These are phyloP conservation scores for Chironomus tentans DNA, from an alignment of 2,888 invertebrate species.

Conservation along the genomic window DNA sequence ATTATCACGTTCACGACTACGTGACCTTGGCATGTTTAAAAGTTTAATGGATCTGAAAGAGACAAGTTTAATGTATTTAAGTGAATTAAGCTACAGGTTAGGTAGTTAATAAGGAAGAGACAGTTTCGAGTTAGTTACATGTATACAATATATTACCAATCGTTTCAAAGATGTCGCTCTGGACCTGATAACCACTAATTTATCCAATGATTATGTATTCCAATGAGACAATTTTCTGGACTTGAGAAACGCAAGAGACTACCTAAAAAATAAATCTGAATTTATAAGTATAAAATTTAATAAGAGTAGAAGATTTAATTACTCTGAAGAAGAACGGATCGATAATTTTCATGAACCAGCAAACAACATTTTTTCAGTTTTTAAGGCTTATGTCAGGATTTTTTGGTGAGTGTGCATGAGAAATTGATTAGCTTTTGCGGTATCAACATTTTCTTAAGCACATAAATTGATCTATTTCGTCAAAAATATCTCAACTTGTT, in stretches of 20 bases:
- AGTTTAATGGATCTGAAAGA: neutral
- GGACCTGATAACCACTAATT: too few relatives aligned
- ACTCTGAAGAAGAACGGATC: slow-evolving; percentile 24
- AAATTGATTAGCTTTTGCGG: slow-evolving; percentile 9
- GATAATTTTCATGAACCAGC: slow-evolving; percentile 16
- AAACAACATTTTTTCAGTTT: neutral
- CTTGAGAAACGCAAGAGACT: neutral
- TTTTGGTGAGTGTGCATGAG: slow-evolving; percentile 13
- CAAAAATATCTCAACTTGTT: neutral
- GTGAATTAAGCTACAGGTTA: too few relatives aligned
- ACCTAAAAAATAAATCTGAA: slow-evolving; percentile 23
- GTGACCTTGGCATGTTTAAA: slow-evolving; percentile 5
- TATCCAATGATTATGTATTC: too few relatives aligned
- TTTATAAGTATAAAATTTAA: slow-evolving; percentile 5
- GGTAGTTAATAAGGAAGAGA: too few relatives aligned
- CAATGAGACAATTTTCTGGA: neutral
- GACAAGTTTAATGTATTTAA: neutral
- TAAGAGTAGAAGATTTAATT: slow-evolving; percentile 11
- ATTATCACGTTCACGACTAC: slow-evolving; percentile 5
- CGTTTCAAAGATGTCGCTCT: neutral
- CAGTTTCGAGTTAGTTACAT: too few relatives aligned
- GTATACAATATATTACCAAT: neutral
- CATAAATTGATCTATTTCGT: neutral
- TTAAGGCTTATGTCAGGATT: slow-evolving; percentile 7
- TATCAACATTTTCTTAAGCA: neutral